Base-by-base conservation (phyloP, 2,113 vertebrate genomes). In the Papio anubis region DNA sequence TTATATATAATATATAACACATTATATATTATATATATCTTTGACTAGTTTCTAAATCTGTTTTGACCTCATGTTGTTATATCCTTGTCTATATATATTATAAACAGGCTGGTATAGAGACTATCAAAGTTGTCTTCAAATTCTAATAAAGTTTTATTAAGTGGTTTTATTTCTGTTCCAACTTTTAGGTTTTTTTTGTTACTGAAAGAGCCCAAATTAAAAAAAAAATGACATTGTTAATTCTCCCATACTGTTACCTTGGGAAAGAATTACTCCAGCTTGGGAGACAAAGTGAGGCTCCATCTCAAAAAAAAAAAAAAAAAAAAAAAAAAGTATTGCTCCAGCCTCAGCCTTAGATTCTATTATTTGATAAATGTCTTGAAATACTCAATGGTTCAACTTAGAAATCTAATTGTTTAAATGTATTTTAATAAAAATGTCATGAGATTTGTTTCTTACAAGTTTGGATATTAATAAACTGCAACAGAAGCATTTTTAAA, bases 351-450 rank as follows among this genome's bases (percentile, higher is more conserved):
- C 21, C 11, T 50, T 50, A 75, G 11, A 16, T 84, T 12, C 8
- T 91, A n/a, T 88, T 18, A 83, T 80, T 95, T 61, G 43, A 75
- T 57, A 93, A 94, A 68, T 4, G 17, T 64, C 16, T 93, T 78
- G 30, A 85, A 89, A 95, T 83, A 80, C 12, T 87, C 27, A 88
- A 5, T 84, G 17, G 38, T n/a, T 88, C 12, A 86, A 88, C 1
- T 92, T 92, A 57, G 78, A 80, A 88, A 73, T 93, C 25, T 40
- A 66, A 82, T 82, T 80, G 12, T 88, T 94, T 88, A 90, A 35
- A 86, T 86, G 88, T 40, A 87, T 81, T 97, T 90, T 59, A 90
- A 50, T n/a, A 72, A 80, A 43, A 92, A 43, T 88, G 0, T 2
- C 35, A 72, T 8, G 7, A 83, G 2, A 64, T 83, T 82, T 95